Base-by-base conservation (phyloP, 2,888 invertebrate species). In the Xestia ashworthii region DNA sequence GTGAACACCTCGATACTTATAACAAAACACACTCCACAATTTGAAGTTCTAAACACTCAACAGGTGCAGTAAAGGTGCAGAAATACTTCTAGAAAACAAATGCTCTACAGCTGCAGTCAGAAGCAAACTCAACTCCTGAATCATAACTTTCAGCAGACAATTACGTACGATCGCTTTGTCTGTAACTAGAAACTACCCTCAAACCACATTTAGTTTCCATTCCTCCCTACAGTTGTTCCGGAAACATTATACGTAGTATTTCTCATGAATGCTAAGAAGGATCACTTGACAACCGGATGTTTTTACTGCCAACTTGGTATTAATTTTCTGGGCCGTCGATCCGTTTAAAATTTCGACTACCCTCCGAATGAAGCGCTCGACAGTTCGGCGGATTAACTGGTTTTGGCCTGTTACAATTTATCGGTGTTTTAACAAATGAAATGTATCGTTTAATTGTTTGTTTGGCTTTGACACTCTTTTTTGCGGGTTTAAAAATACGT, bases 301-400 rank as follows among this genome's bases (percentile, higher is more conserved):
- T 74, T 82, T 55, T 69, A 73, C 74, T 73, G 75, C 75, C 76
- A 86, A 87, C 82, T 87, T 87, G 84, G 88, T 86, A 88, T 89
- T 88, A 89, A 91, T 92, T 91, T 90, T 91, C 89, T 87, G 81
- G 82, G 75, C 74, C 88, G 85, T 53, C 84, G 89, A 81, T 65
- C 87, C 87, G 82, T 82, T 80, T 73, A 76, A 80, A 80, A 84
- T 87, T 78, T 75, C 78, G 80, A 84, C 84, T 84, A 78, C 69
- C 65, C 73, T 16, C 82, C 86, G 83, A 74, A 77, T 84, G 77
- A 78, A 73, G 72, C 74, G 76, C 68, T 79, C 67, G 71, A 71
- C 82, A 79, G 66, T 74, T 68, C 68, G n/a, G 53, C 65, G 78
- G 78, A 83, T 85, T 86, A 86, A 85, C 71, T 76, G 74, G 76